Conservation (phyloP, 2,113 vertebrate species). For the Pseudolaguvia tuberculata region DNA sequence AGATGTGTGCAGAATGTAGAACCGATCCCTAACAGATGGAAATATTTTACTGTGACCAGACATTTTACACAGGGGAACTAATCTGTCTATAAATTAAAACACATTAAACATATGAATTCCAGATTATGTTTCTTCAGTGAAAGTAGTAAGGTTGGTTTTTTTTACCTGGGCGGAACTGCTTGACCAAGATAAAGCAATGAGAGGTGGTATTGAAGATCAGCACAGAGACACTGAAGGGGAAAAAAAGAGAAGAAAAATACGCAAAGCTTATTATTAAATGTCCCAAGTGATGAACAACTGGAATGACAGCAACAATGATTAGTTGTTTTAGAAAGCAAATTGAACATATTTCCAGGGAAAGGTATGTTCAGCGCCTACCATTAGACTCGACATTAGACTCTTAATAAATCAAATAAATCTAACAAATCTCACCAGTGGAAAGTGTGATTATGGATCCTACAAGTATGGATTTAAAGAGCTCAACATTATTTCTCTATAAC, state of each 20-base stretch:
- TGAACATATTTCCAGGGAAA: neutral
- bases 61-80: neutral
- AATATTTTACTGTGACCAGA: neutral
- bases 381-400: neutral
- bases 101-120: neutral
- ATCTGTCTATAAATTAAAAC: slow-evolving; percentile 7
- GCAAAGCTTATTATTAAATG: slow-evolving; percentile 17
- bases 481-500: neutral
- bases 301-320: neutral
- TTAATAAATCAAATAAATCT: neutral
- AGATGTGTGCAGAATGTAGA: neutral
- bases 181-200: slow-evolving; percentile 87
- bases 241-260: neutral
- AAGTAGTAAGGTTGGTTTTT: neutral
- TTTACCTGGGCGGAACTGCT: slow-evolving; percentile 90
- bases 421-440: neutral
- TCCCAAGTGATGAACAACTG: neutral
- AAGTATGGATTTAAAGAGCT: neutral
- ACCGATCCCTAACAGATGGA: neutral
- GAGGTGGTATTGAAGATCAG: slow-evolving; percentile 86
- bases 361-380: neutral
- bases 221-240: slow-evolving; percentile 75
- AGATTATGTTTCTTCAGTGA: neutral
- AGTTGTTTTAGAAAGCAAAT: slow-evolving; percentile 5
- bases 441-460: no score